These are phyloP conservation scores for Arctocebus calabarensis DNA, from an alignment of 2,797 vertebrate genomes.

Conservation along the genomic window DNA sequence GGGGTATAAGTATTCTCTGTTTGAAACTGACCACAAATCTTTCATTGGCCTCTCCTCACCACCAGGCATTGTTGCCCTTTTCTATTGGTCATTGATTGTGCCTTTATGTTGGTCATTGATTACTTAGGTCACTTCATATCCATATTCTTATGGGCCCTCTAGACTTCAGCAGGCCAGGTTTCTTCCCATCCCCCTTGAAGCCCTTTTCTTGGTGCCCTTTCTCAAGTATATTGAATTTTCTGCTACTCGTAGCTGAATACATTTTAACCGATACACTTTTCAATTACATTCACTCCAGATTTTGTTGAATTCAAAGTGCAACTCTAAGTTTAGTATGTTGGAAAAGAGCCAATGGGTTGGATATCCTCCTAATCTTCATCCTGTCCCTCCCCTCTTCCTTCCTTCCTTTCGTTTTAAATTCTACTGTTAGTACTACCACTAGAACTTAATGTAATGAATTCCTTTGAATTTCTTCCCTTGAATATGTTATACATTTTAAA, in stretches of 20 bases:
- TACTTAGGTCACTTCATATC: too few relatives aligned
- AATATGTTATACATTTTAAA: slow-evolving; percentile 44
- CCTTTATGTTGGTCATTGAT: too few relatives aligned
- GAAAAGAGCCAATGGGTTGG: neutral
- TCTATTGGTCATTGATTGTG: too few relatives aligned
- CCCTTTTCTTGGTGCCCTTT: too few relatives aligned
- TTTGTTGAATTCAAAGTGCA: slow-evolving; percentile 14
- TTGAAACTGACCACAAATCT: too few relatives aligned
- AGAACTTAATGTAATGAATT: slow-evolving; percentile 29
- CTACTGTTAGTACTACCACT: neutral
- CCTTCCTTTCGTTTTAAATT: slow-evolving; percentile 45
- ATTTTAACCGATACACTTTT: slow-evolving; percentile 19
- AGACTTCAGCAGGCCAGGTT: too few relatives aligned
- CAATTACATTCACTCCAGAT: neutral
- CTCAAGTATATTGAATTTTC: neutral
- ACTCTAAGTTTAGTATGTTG: neutral
- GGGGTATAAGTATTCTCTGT: too few relatives aligned
- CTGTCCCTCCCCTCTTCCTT: neutral
- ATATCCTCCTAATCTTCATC: neutral
- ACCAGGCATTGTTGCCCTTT: too few relatives aligned
- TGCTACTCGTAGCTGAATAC: neutral
- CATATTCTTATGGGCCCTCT: too few relatives aligned
- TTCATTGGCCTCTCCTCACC: too few relatives aligned
- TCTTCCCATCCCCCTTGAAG: too few relatives aligned
- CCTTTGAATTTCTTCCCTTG: slow-evolving; percentile 39